Conservation (phyloP, 2,113 vertebrate genomes). For the Phyllostomus discolor region DNA sequence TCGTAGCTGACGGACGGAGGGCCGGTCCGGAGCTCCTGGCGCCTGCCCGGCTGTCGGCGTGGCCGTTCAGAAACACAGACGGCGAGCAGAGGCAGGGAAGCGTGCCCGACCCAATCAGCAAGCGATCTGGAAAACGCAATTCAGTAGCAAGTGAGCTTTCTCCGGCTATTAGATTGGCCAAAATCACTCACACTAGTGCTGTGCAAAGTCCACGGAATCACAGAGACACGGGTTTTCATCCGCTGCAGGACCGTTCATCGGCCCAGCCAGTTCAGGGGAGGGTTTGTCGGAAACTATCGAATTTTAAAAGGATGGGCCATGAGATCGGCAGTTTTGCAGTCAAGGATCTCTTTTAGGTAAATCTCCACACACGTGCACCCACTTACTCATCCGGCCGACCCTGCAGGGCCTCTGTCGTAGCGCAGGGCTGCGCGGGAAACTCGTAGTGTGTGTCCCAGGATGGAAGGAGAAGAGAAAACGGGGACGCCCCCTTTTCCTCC, state of each 20-base stretch:
- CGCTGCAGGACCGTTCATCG: neutral
- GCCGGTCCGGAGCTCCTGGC: neutral
- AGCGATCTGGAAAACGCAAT: neutral
- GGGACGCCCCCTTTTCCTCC: neutral
- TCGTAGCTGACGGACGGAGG: neutral
- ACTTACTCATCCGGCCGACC: neutral
- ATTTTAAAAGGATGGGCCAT: neutral
- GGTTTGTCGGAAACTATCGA: neutral
- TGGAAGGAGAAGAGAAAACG: neutral
- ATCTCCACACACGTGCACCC: neutral
- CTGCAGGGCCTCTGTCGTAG: too few relatives aligned
- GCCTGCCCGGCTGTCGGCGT: neutral
- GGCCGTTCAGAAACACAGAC: neutral
- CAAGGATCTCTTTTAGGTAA: neutral
- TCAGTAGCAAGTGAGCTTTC: neutral
- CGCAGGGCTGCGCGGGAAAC: neutral
- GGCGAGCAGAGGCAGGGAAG: neutral
- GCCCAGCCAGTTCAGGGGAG: neutral
- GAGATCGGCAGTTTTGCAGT: neutral
- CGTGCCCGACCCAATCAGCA: neutral
- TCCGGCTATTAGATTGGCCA: neutral
- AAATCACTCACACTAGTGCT: neutral
- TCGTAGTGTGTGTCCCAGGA: neutral
- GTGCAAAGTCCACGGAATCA: neutral
- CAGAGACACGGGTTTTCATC: neutral